phyloP scores from a whole-genome alignment of 23 tunicate species.

The Clavelina lepadiformis region DNA sequence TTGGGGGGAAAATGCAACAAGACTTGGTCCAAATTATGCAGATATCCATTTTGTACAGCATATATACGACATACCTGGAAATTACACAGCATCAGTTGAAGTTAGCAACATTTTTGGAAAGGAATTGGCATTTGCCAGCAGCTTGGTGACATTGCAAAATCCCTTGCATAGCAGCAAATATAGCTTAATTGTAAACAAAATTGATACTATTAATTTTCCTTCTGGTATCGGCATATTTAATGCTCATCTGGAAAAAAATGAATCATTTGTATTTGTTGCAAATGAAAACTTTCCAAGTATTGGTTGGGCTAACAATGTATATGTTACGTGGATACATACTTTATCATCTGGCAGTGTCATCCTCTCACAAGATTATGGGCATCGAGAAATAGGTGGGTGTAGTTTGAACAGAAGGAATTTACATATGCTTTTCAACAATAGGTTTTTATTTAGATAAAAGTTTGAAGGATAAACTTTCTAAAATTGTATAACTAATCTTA shows the following conservation, averaged over 20 bases:
- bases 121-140: background rate
- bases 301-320: slow-evolving; percentile 78
- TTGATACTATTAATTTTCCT: slow-evolving; percentile 45
- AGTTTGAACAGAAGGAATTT: background rate
- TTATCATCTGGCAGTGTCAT: background rate
- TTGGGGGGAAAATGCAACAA: slow-evolving; percentile 35
- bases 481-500: no score
- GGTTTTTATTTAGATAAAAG: background rate
- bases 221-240: slow-evolving; percentile 42
- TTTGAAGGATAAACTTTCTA: no score
- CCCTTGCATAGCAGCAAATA: slow-evolving; percentile 26
- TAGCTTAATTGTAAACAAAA: slow-evolving; percentile 2
- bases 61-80: slow-evolving; percentile 47
- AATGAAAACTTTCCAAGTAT: background rate
- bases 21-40: slow-evolving; percentile 24
- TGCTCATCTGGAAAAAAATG: slow-evolving; percentile 17
- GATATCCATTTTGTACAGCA: slow-evolving; percentile 49
- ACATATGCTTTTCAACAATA: background rate
- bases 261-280: background rate
- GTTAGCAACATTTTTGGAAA: slow-evolving; percentile 56
- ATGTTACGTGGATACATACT: slow-evolving; percentile 17
- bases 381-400: slow-evolving; percentile 38
- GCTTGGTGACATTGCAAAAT: slow-evolving; percentile 49
- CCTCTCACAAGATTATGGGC: slow-evolving; percentile 14
- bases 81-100: slow-evolving; percentile 25